phyloP scores from a whole-genome alignment of 2,888 invertebrate genomes.

The Drosophila pegasa region DNA sequence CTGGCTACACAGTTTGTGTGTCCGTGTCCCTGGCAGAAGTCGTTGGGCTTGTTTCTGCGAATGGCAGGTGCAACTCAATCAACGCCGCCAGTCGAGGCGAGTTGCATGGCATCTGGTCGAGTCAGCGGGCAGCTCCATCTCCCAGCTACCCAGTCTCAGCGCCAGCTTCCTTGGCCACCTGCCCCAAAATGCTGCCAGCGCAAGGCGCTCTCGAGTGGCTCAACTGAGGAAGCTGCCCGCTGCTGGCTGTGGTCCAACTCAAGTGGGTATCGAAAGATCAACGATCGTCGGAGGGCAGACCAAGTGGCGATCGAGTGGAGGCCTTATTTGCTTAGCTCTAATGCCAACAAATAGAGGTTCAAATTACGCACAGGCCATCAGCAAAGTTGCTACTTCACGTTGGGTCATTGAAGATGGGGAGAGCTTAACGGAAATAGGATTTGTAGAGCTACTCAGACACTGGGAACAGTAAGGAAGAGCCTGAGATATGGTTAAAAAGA shows the following conservation, averaged over 20 bases:
- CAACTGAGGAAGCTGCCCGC: constrained; percentile 70
- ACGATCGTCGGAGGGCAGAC: constrained; percentile 60
- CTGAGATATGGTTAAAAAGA: no score
- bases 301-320: constrained; percentile 34
- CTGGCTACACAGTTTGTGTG: not conserved
- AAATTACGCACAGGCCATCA: constrained; percentile 1
- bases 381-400: constrained; percentile 18
- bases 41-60: constrained; percentile 76
- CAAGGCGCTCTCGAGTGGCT: constrained; percentile 43
- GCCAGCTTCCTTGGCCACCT: constrained; percentile 43
- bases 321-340: constrained; percentile 40
- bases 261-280: constrained; percentile 74
- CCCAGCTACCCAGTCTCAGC: constrained; percentile 12
- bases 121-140: constrained; percentile 25
- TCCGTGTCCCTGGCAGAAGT: constrained; percentile 44
- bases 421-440: not conserved
- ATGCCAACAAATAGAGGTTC: constrained; percentile 37
- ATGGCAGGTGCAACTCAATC: constrained; percentile 82
- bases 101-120: constrained; percentile 50
- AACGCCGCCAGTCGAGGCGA: constrained; percentile 59
- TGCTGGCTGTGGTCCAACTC: constrained; percentile 42
- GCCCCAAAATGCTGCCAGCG: constrained; percentile 53
- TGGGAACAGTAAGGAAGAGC: not conserved
- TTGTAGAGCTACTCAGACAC: constrained; percentile 1
- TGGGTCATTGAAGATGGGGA: not conserved